Percentiles rank a stretch among this genome's conserved stretches.
These are phyloP conservation scores for Staurois parvus DNA, from an alignment of 2,797 vertebrate species.

Conservation along the genomic window DNA sequence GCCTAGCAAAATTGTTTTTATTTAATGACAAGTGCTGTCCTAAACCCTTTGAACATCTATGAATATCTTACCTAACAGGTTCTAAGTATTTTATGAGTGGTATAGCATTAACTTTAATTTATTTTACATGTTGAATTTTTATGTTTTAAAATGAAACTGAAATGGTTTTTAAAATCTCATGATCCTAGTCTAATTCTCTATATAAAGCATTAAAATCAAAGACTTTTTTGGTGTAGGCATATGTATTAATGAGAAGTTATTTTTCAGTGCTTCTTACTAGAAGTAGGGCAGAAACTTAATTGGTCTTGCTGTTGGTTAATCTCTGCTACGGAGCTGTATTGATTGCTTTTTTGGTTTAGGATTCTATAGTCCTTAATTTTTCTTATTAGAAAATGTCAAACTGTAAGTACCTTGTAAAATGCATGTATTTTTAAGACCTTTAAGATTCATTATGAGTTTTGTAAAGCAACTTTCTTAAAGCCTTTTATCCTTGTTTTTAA, in stretches of 20 bases:
- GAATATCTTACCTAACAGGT: not conserved
- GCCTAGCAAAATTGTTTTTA: not conserved
- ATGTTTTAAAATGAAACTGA: conserved; percentile 13
- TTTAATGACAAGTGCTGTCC: not conserved
- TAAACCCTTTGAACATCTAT: not conserved
- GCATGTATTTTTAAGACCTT: conserved; percentile 62
- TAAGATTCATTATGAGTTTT: conserved; percentile 59
- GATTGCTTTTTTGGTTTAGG: conserved; percentile 57
- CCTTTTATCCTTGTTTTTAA: conserved; percentile 61
- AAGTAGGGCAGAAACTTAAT: conserved; percentile 61
- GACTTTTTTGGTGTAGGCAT: conserved; percentile 42
- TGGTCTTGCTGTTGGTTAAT: conserved; percentile 61
- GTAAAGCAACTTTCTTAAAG: conserved; percentile 58
- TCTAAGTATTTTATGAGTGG: not conserved
- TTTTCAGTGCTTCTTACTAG: conserved; percentile 39
- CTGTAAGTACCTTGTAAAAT: conserved; percentile 62
- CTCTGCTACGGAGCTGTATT: conserved; percentile 48
- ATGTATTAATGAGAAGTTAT: conserved; percentile 56
- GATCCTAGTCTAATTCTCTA: conserved; percentile 22
- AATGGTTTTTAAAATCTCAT: conserved; percentile 16
- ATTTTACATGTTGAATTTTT: not conserved
- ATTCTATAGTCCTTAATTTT: conserved; percentile 59
- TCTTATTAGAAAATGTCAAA: conserved; percentile 62
- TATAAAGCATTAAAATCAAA: conserved; percentile 46
- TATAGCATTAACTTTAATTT: not conserved